Evolutionary conservation across 2,888 invertebrate genomes (phyloP), one percentile per base, ranked within the genome.

Genomic region (Iphiclides podalirius): DNA sequence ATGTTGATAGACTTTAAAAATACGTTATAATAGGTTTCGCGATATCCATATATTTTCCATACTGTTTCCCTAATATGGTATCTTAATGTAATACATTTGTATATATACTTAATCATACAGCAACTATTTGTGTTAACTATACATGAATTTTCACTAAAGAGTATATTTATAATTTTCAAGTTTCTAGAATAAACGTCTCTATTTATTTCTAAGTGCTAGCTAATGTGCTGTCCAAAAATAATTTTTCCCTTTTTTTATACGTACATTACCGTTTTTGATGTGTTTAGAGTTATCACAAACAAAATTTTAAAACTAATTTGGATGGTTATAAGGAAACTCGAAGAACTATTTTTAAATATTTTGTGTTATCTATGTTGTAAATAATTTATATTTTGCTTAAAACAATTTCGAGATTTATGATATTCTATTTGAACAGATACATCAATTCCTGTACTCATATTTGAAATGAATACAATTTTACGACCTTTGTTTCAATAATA

Each of bases 161-260:
- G 26, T 39, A 45, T 12, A 31, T 16, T 17, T 23, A 33, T 28
- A 6, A 42, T 47, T 23, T 33, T 49, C 35, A 7, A 35, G 14
- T 40, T 45, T 11, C 40, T 50, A 50, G n/a, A 39, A 14, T 50
- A 43, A 37, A 35, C 8, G 31, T 35, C 6, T 12, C 43, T 36
- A 40, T 49, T 31, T 28, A 28, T 40, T 11, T 45, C 45, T 50
- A 50, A 16, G 50, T 44, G 50, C 50, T 44, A 17, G 28, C 50
- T 50, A 50, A 50, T 36, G 53, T 53, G 53, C 50, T 44, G 37
- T 53, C 53, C 31, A 53, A 53, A 53, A 53, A 53, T 51, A 53
- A n/a, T 41, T 9, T 47, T 37, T 50, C 28, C 28, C 40, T 37
- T 42, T 38, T 33, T 42, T 34, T 42, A 45, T 52, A 44, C 36